phyloP scores from a whole-genome alignment of 1,140 invertebrate species.

The Protaetia brevitarsis region DNA sequence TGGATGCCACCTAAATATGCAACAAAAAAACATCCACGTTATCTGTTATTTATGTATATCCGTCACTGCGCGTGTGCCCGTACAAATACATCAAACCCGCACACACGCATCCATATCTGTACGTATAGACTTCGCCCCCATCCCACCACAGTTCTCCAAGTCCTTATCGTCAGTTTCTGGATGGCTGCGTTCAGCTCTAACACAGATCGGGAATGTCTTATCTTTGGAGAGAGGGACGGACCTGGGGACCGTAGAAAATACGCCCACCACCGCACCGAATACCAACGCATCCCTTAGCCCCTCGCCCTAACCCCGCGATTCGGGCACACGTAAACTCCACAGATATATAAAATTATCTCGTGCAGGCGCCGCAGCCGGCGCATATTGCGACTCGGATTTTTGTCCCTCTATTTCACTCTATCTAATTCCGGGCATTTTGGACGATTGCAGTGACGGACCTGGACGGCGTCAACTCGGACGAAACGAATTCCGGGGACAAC shows the following conservation, averaged over 20 bases:
- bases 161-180: slow-evolving; percentile 48
- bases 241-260: background rate
- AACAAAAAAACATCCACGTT: too few species aligned
- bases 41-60: background rate
- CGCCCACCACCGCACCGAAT: background rate
- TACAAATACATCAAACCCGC: background rate
- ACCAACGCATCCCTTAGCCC: background rate
- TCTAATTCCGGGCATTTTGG: background rate
- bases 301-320: background rate
- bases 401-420: background rate
- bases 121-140: slow-evolving; percentile 5
- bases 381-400: background rate
- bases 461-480: slow-evolving; percentile 61
- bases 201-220: slow-evolving; percentile 46
- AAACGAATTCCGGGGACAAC: slow-evolving; percentile 72
- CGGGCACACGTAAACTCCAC: background rate
- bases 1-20: too few species aligned
- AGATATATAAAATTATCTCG: slow-evolving; percentile 6
- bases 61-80: background rate
- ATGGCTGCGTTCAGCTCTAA: slow-evolving; percentile 43
- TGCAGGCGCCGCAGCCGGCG: background rate
- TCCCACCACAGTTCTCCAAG: slow-evolving; percentile 20
- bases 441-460: slow-evolving; percentile 48
- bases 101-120: background rate
- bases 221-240: slow-evolving; percentile 31